phyloP scores from a whole-genome alignment of 2,888 invertebrate species.

The Podabrus alpinus region DNA sequence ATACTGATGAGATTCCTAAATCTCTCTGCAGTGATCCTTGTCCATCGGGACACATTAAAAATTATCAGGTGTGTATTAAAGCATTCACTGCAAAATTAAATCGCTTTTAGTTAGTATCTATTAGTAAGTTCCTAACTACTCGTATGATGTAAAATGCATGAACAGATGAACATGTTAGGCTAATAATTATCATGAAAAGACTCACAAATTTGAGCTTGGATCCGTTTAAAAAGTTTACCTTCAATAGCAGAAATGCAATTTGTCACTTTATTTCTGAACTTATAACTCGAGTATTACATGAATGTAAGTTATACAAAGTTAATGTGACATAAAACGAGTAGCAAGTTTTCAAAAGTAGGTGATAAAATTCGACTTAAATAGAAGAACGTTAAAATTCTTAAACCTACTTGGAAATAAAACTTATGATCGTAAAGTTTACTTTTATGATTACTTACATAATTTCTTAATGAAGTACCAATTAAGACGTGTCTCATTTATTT shows the following conservation, averaged over 20 bases:
- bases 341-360: not conserved
- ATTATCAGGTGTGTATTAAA: constrained; percentile 57
- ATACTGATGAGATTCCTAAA: constrained; percentile 53
- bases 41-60: constrained; percentile 62
- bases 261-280: not conserved
- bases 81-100: not conserved
- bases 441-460: not conserved
- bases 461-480: not conserved
- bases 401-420: not conserved
- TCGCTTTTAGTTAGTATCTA: no score
- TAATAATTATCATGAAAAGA: no score
- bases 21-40: constrained; percentile 70
- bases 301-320: not conserved
- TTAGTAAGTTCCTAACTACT: no score
- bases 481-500: not conserved
- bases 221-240: not conserved
- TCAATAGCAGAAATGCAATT: not conserved
- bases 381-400: not conserved
- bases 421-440: not conserved
- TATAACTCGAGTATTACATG: not conserved
- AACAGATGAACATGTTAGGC: not conserved
- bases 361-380: not conserved
- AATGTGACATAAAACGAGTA: not conserved
- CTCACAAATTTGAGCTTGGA: not conserved
- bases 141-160: not conserved